Conservation (phyloP, 2,113 vertebrate species). For the Triplophysa rosa region DNA sequence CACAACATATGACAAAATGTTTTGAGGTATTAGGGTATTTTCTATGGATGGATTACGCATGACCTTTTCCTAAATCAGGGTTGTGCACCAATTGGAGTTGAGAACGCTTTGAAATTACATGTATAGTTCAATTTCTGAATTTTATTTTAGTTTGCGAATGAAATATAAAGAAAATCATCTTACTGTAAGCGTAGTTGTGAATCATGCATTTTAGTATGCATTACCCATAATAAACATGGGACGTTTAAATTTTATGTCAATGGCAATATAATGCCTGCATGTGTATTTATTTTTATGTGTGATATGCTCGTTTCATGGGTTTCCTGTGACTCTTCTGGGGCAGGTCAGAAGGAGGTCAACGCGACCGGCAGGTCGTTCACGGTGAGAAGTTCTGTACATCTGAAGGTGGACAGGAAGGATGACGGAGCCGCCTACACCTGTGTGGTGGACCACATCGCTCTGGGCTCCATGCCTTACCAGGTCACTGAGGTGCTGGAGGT, state of each 20-base stretch:
- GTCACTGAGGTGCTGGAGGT: constrained; percentile 96
- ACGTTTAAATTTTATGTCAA: no score
- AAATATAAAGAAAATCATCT: no score
- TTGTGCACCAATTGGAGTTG: no score
- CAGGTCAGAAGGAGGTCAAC: constrained; percentile 86
- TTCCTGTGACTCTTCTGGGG: constrained; percentile 71
- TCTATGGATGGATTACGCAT: neutral
- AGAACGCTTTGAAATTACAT: no score
- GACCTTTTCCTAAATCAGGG: neutral
- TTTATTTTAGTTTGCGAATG: no score
- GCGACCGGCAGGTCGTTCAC: constrained; percentile 89
- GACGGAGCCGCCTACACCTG: constrained; percentile 91
- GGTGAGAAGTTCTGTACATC: constrained; percentile 86
- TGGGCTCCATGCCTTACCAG: constrained; percentile 87
- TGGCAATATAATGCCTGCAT: no score
- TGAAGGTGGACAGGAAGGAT: constrained; percentile 87
- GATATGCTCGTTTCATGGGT: neutral
- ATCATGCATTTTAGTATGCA: no score
- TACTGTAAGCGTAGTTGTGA: no score
- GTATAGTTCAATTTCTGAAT: no score
- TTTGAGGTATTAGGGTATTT: neutral
- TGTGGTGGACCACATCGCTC: constrained; percentile 91
- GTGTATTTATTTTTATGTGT: neutral
- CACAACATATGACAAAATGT: neutral
- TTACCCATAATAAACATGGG: no score